Evolutionary conservation across 2,888 invertebrate species (phyloP).

Genomic region (Tetragnatha montana): DNA sequence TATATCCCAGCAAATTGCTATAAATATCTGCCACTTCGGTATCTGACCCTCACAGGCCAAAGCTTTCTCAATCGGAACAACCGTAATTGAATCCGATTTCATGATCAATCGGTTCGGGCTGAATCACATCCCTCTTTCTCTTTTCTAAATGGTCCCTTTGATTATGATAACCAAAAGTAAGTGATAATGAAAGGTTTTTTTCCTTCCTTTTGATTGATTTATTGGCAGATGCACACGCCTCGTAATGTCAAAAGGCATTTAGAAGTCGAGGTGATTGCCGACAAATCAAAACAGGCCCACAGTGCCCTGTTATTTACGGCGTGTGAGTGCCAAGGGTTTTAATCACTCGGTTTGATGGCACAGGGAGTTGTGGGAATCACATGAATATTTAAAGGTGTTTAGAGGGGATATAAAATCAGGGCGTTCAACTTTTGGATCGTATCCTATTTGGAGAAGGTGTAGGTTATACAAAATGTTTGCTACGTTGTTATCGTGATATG

Average conservation of each 20-base stretch:
- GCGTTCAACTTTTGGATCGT: neutral
- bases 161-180: conserved; percentile 31
- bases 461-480: too few relatives aligned
- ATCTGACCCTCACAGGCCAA: neutral
- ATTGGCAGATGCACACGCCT: conserved; percentile 20
- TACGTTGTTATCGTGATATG: too few relatives aligned
- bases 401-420: conserved; percentile 2
- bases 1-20: neutral
- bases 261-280: conserved; percentile 6
- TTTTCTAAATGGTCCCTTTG: conserved; percentile 6
- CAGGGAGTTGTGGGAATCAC: conserved; percentile 18
- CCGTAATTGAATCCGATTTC: conserved; percentile 5
- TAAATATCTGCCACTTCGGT: neutral
- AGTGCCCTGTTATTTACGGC: conserved; percentile 2
- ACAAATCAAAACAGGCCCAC: conserved; percentile 21
- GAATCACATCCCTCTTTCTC: conserved; percentile 6
- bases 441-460: neutral
- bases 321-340: neutral
- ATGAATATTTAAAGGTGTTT: neutral
- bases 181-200: conserved; percentile 38
- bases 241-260: conserved; percentile 29
- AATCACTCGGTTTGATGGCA: neutral
- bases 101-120: conserved; percentile 15
- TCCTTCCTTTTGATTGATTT: conserved; percentile 29
- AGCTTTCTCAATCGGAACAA: neutral